Conservation (phyloP, 2,113 vertebrate species). For the Chrysochloris asiatica region DNA sequence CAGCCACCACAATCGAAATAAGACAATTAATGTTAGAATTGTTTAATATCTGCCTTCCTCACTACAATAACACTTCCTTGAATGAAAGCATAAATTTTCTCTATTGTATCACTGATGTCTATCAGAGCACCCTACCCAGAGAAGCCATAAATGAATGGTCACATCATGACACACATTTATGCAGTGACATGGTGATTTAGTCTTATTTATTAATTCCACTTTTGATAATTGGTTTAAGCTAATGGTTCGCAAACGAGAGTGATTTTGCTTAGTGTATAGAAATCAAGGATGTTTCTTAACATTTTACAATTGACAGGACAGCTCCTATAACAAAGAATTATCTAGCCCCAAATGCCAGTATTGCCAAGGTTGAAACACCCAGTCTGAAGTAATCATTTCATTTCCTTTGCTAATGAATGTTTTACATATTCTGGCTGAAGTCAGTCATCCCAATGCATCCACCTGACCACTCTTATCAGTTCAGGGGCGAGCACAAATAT, state of each 20-base stretch:
- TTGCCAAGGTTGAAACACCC: not conserved
- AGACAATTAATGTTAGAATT: not conserved
- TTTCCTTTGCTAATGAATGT: not conserved
- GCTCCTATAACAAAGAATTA: not conserved
- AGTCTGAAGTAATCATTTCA: not conserved
- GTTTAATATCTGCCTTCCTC: not conserved
- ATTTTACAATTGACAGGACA: not conserved
- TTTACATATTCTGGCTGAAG: not conserved
- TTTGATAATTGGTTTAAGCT: not conserved
- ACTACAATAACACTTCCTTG: not conserved
- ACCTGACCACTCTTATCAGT: not conserved
- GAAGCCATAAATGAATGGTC: not conserved
- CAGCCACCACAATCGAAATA: not conserved
- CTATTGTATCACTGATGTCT: not conserved
- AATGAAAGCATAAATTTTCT: not conserved
- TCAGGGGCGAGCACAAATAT: not conserved
- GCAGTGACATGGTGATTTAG: not conserved
- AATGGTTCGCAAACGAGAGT: not conserved
- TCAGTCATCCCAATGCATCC: not conserved
- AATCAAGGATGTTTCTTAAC: not conserved
- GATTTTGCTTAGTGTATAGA: not conserved
- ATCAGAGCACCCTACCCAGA: not conserved
- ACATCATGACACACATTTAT: not conserved
- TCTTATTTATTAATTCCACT: not conserved
- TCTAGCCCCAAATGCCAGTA: not conserved